Base-by-base conservation (phyloP, 2,797 vertebrate genomes). In the Falco cherrug region DNA sequence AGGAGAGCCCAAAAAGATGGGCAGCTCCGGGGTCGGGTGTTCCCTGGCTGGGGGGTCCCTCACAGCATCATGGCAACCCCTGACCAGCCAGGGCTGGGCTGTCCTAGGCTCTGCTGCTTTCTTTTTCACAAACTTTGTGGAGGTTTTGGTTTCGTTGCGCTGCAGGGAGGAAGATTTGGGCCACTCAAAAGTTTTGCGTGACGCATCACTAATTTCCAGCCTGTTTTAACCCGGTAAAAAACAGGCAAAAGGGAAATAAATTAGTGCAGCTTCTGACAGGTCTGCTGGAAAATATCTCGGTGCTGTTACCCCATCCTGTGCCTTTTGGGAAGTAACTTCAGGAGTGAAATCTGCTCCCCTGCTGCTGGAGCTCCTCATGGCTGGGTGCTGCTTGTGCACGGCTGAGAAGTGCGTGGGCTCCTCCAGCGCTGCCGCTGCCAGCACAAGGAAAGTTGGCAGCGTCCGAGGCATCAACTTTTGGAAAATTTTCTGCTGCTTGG, bases 371-470 rank as follows among this genome's bases (percentile, higher is more conserved):
- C 88, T 82, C 84, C 80, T 70, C 51, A 11, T n/a, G 61, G 48
- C 79, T 25, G 70, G 76, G 78, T 11, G 77, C 87, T 59, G 69
- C 60, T n/a, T 6, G 37, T 13, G 87, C 59, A 6, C 2, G 22
- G 69, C 82, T 92, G 85, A 89, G 90, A 76, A 95, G 82, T 59
- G 63, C 43, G 71, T 87, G 95, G 81, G 87, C 84, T 95, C 90
- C 67, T 43, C 79, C 63, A n/a, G 43, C 43, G 43, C 43, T 45
- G 43, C 43, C 43, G 43, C 43, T 45, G 43, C 43, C 43, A 18
- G 83, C 69, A 14, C 61, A 8, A 61, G 93, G 60, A 59, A 50
- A 67, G 48, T 67, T 93, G 90, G 89, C 89, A 74, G 59, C 13
- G 41, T 22, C 48, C 28, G 20, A 85, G 56, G 91, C 69, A 84